Evolutionary conservation across 1,140 invertebrate species (phyloP), one percentile per base, ranked within the genome.

Genomic region (Drosophila simulans): DNA sequence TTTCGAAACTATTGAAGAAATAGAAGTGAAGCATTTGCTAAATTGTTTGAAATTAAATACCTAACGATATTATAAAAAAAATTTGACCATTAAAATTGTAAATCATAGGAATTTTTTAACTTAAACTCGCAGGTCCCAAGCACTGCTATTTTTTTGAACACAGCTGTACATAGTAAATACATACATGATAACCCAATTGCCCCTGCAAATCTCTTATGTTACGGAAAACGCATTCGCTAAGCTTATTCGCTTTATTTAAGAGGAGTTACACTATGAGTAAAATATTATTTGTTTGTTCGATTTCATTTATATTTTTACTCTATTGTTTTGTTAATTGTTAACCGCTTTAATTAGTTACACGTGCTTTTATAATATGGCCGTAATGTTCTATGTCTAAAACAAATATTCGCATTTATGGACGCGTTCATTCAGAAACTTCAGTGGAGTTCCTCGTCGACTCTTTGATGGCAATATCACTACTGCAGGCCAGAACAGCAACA

Each of bases 371-470:
- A 52, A 79, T 74, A 65, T 70, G 45, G 63, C 68, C 34, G 57
- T 77, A 66, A 68, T 58, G 58, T 46, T 75, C 48, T 63, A 64
- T 80, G 70, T 81, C 64, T 64, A 13, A 73, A 75, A 59, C 10
- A 54, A 72, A 57, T 74, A 80, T 77, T 63, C 51, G 17, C 74
- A 40, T 15, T 35, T 40, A 57, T 42, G 78, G 56, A 35, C 55
- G 42, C 65, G 54, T 40, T 35, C 72, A 58, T 69, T 37, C 80
- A 91, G 90, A 82, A 88, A 80, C 72, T 81, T 92, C 46, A 91
- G 84, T 58, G 91, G 92, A 56, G 90, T 92, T 58, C 91, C 91
- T 39, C 86, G 92, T 51, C 91, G 92, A n/a, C 75, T 92, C 13
- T 85, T 92, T 12, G 92, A 92, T 54, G 73, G 81, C 57, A 88